A percentile compares a stretch with the other conserved stretches of the same genome.
Evolutionary conservation across 2,888 invertebrate genomes (phyloP).

Genomic region (Stenodera caucasica): DNA sequence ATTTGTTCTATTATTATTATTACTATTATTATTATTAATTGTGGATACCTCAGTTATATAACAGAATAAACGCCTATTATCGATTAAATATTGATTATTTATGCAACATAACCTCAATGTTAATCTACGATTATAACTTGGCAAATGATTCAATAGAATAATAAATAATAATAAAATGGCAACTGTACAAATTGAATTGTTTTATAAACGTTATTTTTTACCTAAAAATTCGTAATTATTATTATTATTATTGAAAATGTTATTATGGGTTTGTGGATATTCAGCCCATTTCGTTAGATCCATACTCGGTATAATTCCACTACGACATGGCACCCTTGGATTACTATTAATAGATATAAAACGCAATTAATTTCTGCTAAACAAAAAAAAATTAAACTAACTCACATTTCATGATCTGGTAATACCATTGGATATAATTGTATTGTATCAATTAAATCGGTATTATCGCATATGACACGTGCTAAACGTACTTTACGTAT

Average conservation of each 20-base stretch:
- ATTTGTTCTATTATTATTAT: too few species aligned
- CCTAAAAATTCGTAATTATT: slow-evolving; percentile 32
- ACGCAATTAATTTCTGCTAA: too few species aligned
- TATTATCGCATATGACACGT: slow-evolving; percentile 87
- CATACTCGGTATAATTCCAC: slow-evolving; percentile 83
- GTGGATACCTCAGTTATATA: too few species aligned
- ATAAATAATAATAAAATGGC: slow-evolving; percentile 34
- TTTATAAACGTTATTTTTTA: slow-evolving; percentile 28
- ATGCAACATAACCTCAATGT: too few species aligned
- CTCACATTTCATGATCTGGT: slow-evolving; percentile 92
- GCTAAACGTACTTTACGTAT: slow-evolving; percentile 79
- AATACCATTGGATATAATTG: slow-evolving; percentile 91
- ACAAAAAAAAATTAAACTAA: slow-evolving; percentile 36
- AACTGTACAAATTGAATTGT: slow-evolving; percentile 28
- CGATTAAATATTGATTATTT: too few species aligned
- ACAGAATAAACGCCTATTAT: too few species aligned
- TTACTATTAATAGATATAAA: slow-evolving; percentile 68
- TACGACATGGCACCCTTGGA: slow-evolving; percentile 90
- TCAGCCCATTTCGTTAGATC: slow-evolving; percentile 92
- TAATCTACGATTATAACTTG: slow-evolving; percentile 13
- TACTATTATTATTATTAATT: too few species aligned
- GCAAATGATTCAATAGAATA: slow-evolving; percentile 22
- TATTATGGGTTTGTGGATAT: slow-evolving; percentile 34
- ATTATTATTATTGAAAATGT: slow-evolving; percentile 21
- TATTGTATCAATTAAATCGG: slow-evolving; percentile 87